These are phyloP conservation scores for Fissipunctia ypsillon DNA, from an alignment of 2,888 invertebrate genomes.

Conservation along the genomic window DNA sequence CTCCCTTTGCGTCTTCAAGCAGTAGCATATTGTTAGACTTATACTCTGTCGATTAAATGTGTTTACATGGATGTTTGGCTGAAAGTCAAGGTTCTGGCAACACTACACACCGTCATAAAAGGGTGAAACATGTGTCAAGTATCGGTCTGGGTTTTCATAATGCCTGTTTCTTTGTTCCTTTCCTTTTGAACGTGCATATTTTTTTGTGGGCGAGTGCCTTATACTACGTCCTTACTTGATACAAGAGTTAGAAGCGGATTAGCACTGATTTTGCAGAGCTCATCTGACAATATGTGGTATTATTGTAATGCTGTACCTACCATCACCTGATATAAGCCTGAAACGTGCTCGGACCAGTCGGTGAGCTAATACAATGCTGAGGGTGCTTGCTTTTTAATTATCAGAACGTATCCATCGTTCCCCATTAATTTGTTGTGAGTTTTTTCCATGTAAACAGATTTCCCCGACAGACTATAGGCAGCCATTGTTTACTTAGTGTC, in stretches of 20 bases:
- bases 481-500: neutral
- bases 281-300: neutral
- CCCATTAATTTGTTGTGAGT: neutral
- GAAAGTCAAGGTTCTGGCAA: neutral
- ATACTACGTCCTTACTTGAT: neutral
- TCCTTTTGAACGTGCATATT: neutral
- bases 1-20: constrained; percentile 30
- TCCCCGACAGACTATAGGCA: constrained; percentile 6
- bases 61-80: constrained; percentile 31
- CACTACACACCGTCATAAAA: no score
- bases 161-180: neutral
- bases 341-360: neutral
- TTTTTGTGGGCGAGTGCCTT: neutral
- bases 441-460: constrained; percentile 40
- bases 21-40: constrained; percentile 11
- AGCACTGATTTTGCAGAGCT: neutral
- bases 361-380: neutral
- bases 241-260: neutral
- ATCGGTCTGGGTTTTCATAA: neutral
- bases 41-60: constrained; percentile 31
- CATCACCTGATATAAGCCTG: neutral
- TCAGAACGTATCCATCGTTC: neutral
- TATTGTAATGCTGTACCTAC: neutral
- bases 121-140: neutral
- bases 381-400: neutral